Conservation (phyloP, 2,888 invertebrate genomes). For the Bruchidius siliquastri region DNA sequence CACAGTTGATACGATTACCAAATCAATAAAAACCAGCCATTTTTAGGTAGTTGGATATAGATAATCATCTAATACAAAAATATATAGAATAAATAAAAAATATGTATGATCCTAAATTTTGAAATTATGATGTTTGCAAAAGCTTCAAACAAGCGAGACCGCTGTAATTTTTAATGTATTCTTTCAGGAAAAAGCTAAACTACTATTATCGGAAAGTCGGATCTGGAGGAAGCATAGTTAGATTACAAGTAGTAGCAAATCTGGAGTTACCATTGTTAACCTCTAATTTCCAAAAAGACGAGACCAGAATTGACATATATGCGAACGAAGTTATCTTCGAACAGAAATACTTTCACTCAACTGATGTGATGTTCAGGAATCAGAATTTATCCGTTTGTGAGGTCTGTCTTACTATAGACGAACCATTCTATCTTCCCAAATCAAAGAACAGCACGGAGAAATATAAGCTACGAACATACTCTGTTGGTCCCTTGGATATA, state of each 20-base stretch:
- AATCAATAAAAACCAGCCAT: no score
- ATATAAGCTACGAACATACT: background rate
- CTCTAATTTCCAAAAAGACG: slow-evolving; percentile 19
- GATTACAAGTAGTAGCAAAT: slow-evolving; percentile 20
- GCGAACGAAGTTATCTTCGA: slow-evolving; percentile 29
- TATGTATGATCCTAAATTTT: no score
- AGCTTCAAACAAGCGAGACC: no score
- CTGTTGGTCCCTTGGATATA: slow-evolving; percentile 3
- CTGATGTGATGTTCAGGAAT: slow-evolving; percentile 24
- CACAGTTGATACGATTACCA: no score
- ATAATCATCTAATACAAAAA: no score
- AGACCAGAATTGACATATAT: slow-evolving; percentile 21
- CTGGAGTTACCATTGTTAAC: slow-evolving; percentile 25
- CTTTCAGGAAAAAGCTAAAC: slow-evolving; percentile 28
- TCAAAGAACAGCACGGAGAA: slow-evolving; percentile 3
- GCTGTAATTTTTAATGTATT: background rate
- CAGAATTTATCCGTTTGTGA: slow-evolving; percentile 18
- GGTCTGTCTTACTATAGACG: slow-evolving; percentile 6
- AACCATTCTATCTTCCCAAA: slow-evolving; percentile 4
- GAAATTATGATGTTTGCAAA: no score
- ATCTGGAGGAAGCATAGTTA: slow-evolving; percentile 15
- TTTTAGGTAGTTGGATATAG: no score
- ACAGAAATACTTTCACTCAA: slow-evolving; percentile 10
- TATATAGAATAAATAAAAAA: no score
- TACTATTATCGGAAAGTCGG: slow-evolving; percentile 27